Percentiles rank a stretch among this genome's conserved stretches.
These are phyloP conservation scores for Limnothrissa miodon DNA, from an alignment of 2,113 vertebrate species.

Conservation along the genomic window DNA sequence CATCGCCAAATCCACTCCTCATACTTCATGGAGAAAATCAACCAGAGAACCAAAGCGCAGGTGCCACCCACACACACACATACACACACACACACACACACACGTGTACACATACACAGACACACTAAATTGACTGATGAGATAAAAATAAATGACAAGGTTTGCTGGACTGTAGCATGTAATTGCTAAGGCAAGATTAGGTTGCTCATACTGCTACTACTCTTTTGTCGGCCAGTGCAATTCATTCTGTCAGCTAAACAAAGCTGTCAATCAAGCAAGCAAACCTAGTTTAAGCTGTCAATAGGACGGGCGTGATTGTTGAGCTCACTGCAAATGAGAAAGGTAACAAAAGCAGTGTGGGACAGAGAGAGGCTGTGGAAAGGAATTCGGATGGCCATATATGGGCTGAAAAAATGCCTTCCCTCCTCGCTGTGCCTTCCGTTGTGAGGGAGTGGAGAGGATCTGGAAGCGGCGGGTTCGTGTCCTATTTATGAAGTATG, in stretches of 20 bases:
- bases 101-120: constrained; percentile 26
- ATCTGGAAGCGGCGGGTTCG: not conserved
- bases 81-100: constrained; percentile 1
- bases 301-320: constrained; percentile 68
- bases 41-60: not conserved
- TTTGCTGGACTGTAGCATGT: constrained; percentile 59
- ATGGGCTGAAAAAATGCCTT: not conserved
- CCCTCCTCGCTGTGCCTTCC: not conserved
- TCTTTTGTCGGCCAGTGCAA: constrained; percentile 62
- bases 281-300: constrained; percentile 76
- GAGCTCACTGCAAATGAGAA: not conserved
- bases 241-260: constrained; percentile 69
- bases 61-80: not conserved
- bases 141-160: constrained; percentile 65
- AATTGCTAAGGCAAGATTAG: constrained; percentile 69
- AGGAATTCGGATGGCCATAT: not conserved
- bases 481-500: not conserved
- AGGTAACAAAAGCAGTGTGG: not conserved
- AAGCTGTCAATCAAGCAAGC: constrained; percentile 67
- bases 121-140: constrained; percentile 37
- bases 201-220: constrained; percentile 67
- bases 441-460: constrained; percentile 24
- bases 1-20: not conserved
- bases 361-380: not conserved
- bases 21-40: not conserved